Evolutionary conservation across 2,113 vertebrate species (phyloP), one percentile per base, ranked within the genome.

Genomic region (Paedocypris sp.): DNA sequence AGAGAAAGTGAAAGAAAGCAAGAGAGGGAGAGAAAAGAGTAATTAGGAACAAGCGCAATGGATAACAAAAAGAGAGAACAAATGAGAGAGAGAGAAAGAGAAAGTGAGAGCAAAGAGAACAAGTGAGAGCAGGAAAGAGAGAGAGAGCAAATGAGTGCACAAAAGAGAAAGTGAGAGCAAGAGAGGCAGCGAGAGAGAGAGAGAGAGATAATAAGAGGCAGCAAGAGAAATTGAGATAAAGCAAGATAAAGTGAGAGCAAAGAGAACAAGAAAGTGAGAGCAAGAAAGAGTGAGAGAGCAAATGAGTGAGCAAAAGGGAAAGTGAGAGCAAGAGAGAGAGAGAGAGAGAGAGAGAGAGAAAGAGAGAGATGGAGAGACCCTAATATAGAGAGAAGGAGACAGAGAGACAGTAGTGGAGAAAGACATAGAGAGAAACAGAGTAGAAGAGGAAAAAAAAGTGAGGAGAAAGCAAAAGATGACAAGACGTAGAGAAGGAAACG

Each of bases 391-490:
- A 32, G 15, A 57, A 63, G 43, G 48, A 41, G 50, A 42, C 29
- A 25, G 8, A 18, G 43, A 51, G 19, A 62, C 31, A 20, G 16
- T 57, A 48, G 53, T 33, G 50, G 63, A 49, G 33, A 63, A 35
- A 65, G 49, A 33, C 26, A 32, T 12, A 57, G 66, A 47, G 48
- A 41, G 50, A 42, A 31, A 25, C 5, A 18, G 43, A 51, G 19
- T n/a, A 62, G 39, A 20, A 18, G 57, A 42, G 28, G 20, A 48
- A 46, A 42, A 32, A 52, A 29, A 48, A 32, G 16, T 3, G 59
- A 69, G 72, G 76, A 81, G 77, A 81, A 78, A 77, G 79, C n/a
- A n/a, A n/a, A n/a, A n/a, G 64, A 70, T 56, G 35, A 69, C 62
- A 62, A 51, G 63, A 49, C 26, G 60, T 33, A 65, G 49, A 33